A percentile compares a stretch with the other conserved stretches of the same genome.
These are phyloP conservation scores for Papilio polyxenes DNA, from an alignment of 1,140 invertebrate species.

Conservation along the genomic window DNA sequence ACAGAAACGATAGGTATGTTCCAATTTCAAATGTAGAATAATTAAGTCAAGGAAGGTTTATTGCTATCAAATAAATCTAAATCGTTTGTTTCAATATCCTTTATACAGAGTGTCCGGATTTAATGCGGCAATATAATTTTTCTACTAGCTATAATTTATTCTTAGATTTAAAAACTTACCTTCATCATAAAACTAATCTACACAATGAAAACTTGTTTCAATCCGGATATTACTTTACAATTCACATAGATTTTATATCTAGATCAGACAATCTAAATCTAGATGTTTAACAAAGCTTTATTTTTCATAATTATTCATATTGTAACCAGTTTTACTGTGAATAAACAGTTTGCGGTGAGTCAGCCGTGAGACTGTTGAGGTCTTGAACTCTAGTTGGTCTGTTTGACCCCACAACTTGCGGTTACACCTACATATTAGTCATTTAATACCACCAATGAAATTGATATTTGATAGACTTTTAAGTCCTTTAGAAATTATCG, in stretches of 20 bases:
- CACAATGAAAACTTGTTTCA: background rate
- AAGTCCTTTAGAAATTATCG: background rate
- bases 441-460: conserved; percentile 12
- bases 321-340: conserved; percentile 7
- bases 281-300: background rate
- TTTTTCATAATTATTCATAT: conserved; percentile 16
- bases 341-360: conserved; percentile 14
- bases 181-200: no score
- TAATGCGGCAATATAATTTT: background rate
- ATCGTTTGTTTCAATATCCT: conserved; percentile 13
- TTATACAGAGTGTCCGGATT: background rate
- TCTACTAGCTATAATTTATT: no score
- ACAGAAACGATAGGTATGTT: conserved; percentile 52
- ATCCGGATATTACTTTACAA: background rate
- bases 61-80: conserved; percentile 15
- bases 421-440: conserved; percentile 21
- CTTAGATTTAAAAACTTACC: no score
- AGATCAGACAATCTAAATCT: background rate
- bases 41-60: conserved; percentile 31
- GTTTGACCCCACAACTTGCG: conserved; percentile 7
- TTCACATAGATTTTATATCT: background rate
- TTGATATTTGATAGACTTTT: background rate
- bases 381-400: conserved; percentile 22
- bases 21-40: conserved; percentile 28
- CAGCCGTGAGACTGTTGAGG: conserved; percentile 21